Evolutionary conservation across 2,797 vertebrate genomes (phyloP), one percentile per base, ranked within the genome.

Genomic region (Lepidocolaptes lacrymiger): DNA sequence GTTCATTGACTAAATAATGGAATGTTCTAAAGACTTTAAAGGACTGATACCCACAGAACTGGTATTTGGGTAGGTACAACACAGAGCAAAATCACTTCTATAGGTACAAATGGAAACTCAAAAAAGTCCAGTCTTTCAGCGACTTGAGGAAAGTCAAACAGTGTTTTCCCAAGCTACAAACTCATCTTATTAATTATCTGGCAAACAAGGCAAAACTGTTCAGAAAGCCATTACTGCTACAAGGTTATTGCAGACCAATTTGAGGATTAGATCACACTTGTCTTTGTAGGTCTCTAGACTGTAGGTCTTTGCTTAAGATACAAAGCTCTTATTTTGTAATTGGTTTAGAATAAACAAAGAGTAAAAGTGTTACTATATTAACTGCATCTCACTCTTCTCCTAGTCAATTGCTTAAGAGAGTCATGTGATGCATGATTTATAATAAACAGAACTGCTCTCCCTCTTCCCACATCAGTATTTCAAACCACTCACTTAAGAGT

Each of bases 1-100:
- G 37, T 37, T 90, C 85, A 95, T 86, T 93, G 73, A 94, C 85
- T 91, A 91, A 94, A 87, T 80, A 94, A 94, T 90, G 44, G 56
- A 88, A 90, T 59, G 28, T 80, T 94, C 76, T 64, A 44, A 78
- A 80, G 68, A 89, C 39, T 56, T 46, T 91, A 76, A 93, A 74
- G 37, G 46, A 91, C 51, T 0, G 2, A 90, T 58, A 9, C 58
- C 75, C 69, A 95, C 73, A 72, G 73, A 88, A 95, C 2, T 7
- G 3, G 41, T 43, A 83, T 72, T 93, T 90, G 16, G 43, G 66
- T 68, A 93, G 69, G 66, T 75, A 75, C 55, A 91, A 84, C 66
- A 85, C 6, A 26, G 59, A 32, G 88, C n/a, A 94, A 82, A 94
- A 89, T 77, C n/a, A 51, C 7, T 81, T 94, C 62, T 68, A 43